phyloP scores from a whole-genome alignment of 2,113 vertebrate species.

The Oreocharis arfaki region DNA sequence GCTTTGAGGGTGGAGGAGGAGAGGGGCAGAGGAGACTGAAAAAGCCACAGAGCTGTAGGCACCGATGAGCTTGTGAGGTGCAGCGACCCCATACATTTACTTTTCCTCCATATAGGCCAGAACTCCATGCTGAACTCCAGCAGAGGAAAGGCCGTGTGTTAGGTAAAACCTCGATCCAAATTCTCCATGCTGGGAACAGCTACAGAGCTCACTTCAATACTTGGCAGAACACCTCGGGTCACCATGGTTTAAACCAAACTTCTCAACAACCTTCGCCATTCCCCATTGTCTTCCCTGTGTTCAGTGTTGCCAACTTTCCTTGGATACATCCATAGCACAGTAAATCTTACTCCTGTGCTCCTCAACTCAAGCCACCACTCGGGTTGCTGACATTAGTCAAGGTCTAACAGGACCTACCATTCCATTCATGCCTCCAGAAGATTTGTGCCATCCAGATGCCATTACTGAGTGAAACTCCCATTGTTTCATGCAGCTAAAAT shows the following conservation, averaged over 20 bases:
- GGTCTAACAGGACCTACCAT: background rate
- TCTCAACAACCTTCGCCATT: background rate
- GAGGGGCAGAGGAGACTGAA: background rate
- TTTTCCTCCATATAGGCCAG: background rate
- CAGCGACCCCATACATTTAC: rapidly evolving
- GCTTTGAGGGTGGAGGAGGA: background rate
- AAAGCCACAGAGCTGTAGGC: background rate
- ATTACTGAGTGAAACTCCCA: background rate
- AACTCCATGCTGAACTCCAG: background rate
- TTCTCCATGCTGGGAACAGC: background rate
- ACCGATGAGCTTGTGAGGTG: rapidly evolving
- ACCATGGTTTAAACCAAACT: background rate
- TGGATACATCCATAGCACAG: background rate
- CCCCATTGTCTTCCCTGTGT: background rate
- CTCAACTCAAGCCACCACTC: background rate
- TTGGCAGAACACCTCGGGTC: background rate
- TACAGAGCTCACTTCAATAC: background rate
- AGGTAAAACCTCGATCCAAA: background rate
- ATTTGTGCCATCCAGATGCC: background rate
- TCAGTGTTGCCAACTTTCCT: background rate
- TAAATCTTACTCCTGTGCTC: background rate
- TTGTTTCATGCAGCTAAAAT: background rate
- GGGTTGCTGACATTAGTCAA: background rate
- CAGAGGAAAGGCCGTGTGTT: background rate
- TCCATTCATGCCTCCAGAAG: background rate